Percentiles rank a stretch among this genome's conserved stretches.
These are phyloP conservation scores for Athetis lepigone DNA, from an alignment of 2,888 invertebrate species.

Conservation along the genomic window DNA sequence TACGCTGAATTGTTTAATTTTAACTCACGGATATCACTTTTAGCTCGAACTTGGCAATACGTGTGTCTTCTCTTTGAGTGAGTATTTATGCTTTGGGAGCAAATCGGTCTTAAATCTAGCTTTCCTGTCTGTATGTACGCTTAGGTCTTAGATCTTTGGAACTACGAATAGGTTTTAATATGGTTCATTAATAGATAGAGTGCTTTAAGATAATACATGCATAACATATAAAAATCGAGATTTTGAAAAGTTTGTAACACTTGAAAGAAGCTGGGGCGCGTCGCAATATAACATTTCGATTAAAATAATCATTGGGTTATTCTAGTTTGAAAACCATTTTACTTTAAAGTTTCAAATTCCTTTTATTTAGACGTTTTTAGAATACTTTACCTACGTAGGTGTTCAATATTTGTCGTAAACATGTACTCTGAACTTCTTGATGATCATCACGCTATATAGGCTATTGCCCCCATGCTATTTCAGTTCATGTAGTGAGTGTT, in stretches of 20 bases:
- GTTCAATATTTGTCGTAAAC: slow-evolving; percentile 34
- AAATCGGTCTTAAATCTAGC: too few species aligned
- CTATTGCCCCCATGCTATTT: slow-evolving; percentile 80
- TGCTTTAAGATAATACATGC: too few species aligned
- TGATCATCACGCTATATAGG: slow-evolving; percentile 67
- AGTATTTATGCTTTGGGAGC: background rate
- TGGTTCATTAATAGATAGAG: too few species aligned
- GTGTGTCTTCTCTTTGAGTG: background rate
- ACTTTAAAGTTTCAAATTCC: background rate
- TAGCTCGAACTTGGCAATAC: background rate
- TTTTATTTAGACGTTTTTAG: background rate
- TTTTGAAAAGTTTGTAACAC: too few species aligned
- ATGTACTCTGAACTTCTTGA: slow-evolving; percentile 67
- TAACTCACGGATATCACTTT: slow-evolving; percentile 38
- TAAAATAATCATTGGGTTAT: too few species aligned
- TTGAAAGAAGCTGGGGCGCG: too few species aligned
- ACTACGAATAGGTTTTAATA: too few species aligned
- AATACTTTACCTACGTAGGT: slow-evolving; percentile 2
- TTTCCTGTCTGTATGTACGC: too few species aligned
- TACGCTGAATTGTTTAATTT: slow-evolving; percentile 46
- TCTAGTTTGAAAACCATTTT: background rate
- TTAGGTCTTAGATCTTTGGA: too few species aligned
- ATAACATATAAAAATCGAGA: too few species aligned
- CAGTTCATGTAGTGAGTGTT: slow-evolving; percentile 68
- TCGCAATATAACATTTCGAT: too few species aligned